Base-by-base conservation (phyloP, 64 coral and sea anemone species). In the Anthopleura sola region DNA sequence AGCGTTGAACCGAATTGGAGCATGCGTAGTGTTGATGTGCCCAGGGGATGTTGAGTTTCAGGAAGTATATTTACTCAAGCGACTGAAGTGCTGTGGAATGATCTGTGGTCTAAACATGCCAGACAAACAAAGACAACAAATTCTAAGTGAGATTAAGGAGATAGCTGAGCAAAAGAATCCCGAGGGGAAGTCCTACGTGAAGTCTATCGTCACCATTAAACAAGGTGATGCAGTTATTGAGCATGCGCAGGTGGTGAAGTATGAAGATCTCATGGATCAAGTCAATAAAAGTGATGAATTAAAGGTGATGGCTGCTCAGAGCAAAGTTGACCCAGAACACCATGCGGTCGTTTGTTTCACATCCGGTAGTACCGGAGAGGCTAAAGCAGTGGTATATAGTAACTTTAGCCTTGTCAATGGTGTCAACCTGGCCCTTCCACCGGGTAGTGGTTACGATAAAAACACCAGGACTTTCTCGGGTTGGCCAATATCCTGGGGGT, bases 21-120 rank as follows among this genome's bases (percentile, higher is more conserved):
- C 50, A 31, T 83, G 82, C 50, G 82, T 51, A 53, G 82, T 83
- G 50, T 51, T 83, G 17, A 79, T 79, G 76, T 79, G 76, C 13
- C 37, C 76, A 10, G 76, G 76, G 6, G 76, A 79, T 33, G 76
- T 79, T 6, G 76, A 48, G 26, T 79, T 3, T 6, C 12, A 79
- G 19, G 76, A 79, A 48, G 6, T 79, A 12, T 11, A 44, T 20
- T n/a, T 79, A 17, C 76, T 79, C 10, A 79, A 79, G 37, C 36
- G 76, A 12, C 76, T 79, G 15, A 28, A 48, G 18, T 79, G 76
- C 12, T 20, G 19, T 9, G 76, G 16, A 48, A 21, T 79, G 66
- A 79, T 79, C 16, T 79, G 76, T 79, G 39, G 39, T n/a, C 76
- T 79, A 7, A 28, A 79, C 36, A 5, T 79, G 36, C 37, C 76